Evolutionary conservation across 37 sponge, comb jelly and placozoan genomes (phyloP), one percentile per base, ranked within the genome.

Genomic region (Diacarnus erythraeanus): DNA sequence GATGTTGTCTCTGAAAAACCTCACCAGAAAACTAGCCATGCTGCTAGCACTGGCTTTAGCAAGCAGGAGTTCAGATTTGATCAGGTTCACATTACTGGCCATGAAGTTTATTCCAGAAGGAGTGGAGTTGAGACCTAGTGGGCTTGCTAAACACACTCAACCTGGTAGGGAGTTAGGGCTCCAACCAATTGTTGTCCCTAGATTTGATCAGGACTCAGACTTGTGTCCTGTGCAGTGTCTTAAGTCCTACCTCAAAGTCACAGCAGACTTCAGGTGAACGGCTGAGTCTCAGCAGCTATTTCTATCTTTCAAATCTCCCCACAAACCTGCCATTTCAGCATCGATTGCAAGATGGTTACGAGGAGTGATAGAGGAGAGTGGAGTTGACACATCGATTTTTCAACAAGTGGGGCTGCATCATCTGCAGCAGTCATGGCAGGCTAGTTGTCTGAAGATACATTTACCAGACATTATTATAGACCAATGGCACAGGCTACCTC

Each of bases 311-410:
- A 39, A 64, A 3, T 8, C 64, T 51, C 83, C 83, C 2, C 83
- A 83, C 56, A 39, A 75, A n/a, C 83, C 83, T n/a, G 57, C 64
- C 3, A 41, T 64, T 1, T 69, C 82, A 15, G 4, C 73, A 31
- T 31, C 75, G 9, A 59, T 82, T 38, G 75, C 75, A 12, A 60
- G 76, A 10, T 83, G 83, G 76, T 1, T 83, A 1, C 74, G 74
- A 65, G 25, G 21, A 33, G 25, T 57, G 43, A 5, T 83, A 18
- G 56, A 27, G 33, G 54, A 8, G 17, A 44, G 74, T 30, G 83
- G 76, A 21, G 1, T 81, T 18, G 56, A 67, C 35, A 59, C 61
- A 54, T 15, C 59, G 2, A 31, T 54, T 6, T 84, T 84, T 84
- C 85, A 18, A 77, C 72, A 12, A 59, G 77, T 30, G 44, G 72